phyloP scores from a whole-genome alignment of 2,797 vertebrate species.

The Harpagifer antarcticus region DNA sequence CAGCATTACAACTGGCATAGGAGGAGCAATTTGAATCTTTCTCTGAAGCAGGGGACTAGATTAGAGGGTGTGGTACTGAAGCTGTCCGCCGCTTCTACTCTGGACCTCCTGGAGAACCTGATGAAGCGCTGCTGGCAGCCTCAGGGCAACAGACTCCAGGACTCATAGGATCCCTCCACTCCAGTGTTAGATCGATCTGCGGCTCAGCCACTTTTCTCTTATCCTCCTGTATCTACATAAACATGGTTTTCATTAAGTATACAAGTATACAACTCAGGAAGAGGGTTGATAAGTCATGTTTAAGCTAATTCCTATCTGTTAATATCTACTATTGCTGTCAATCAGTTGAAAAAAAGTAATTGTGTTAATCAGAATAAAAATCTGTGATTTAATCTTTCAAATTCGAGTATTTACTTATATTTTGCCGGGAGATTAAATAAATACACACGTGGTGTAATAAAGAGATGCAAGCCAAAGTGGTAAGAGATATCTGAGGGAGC shows the following conservation, averaged over 20 bases:
- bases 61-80: conserved; percentile 52
- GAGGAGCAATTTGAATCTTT: conserved; percentile 15
- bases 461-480: too few relatives aligned
- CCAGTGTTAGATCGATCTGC: conserved; percentile 24
- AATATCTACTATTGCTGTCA: too few relatives aligned
- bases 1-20: not conserved
- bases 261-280: not conserved
- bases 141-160: conserved; percentile 11
- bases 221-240: conserved; percentile 18
- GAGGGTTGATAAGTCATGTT: not conserved
- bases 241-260: not conserved
- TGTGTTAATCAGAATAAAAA: too few relatives aligned
- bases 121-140: conserved; percentile 21
- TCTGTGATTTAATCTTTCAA: too few relatives aligned
- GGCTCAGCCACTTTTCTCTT: conserved; percentile 18
- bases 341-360: too few relatives aligned
- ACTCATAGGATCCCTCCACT: conserved; percentile 22
- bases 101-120: conserved; percentile 31
- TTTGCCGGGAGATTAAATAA: too few relatives aligned
- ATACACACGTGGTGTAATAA: too few relatives aligned
- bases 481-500: too few relatives aligned
- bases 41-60: conserved; percentile 39
- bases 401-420: too few relatives aligned
- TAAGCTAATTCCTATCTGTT: too few relatives aligned
- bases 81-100: conserved; percentile 47